Conservation (phyloP, 2,113 vertebrate species). For the Perca fluviatilis region DNA sequence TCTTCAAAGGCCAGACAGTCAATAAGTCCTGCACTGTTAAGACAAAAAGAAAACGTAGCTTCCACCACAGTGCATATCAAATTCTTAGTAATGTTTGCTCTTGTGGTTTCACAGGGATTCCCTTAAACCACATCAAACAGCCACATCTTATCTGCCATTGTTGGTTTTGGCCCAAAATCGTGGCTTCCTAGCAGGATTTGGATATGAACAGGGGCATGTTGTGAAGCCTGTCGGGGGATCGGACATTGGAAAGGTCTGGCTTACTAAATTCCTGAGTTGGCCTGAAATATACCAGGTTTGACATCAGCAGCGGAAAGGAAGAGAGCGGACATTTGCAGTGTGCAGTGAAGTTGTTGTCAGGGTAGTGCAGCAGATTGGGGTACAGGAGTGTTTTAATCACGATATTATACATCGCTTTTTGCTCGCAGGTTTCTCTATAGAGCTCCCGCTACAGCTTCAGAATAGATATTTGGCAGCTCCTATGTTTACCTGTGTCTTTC, state of each 20-base stretch:
- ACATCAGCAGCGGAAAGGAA: conserved; percentile 59
- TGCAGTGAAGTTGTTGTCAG: conserved; percentile 48
- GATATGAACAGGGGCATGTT: conserved; percentile 48
- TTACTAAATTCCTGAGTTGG: conserved; percentile 59
- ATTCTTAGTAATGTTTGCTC: conserved; percentile 50
- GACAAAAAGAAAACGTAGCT: conserved; percentile 40
- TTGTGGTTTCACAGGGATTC: conserved; percentile 53
- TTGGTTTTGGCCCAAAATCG: conserved; percentile 64
- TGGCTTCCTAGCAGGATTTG: conserved; percentile 43
- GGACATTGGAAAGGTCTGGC: conserved; percentile 68
- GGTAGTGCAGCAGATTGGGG: conserved; percentile 33
- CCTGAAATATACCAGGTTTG: conserved; percentile 71
- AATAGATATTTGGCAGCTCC: no score
- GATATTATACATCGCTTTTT: no score
- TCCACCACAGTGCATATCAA: conserved; percentile 34
- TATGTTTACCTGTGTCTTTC: no score
- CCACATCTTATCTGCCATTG: conserved; percentile 68
- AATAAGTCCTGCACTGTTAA: conserved; percentile 21
- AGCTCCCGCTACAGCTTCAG: no score
- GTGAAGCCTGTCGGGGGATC: conserved; percentile 48
- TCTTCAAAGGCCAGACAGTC: conserved; percentile 51
- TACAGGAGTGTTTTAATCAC: background rate
- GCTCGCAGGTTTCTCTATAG: no score
- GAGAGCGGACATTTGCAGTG: conserved; percentile 36
- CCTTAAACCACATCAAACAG: conserved; percentile 65